phyloP scores from a whole-genome alignment of 1,140 invertebrate species.

The Hestina assimilis region DNA sequence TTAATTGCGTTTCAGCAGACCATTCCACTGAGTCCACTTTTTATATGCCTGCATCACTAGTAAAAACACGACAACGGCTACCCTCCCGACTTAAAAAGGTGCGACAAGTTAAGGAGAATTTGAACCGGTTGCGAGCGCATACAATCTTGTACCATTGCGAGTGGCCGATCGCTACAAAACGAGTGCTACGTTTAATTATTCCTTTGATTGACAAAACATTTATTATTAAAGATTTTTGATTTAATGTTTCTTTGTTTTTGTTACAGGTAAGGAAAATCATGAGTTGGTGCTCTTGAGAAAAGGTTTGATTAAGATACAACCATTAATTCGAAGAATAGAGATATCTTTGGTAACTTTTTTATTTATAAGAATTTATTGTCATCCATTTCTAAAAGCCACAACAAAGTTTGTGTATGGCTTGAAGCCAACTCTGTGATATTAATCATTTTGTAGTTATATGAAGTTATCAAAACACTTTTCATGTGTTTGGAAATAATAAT shows the following conservation, averaged over 20 bases:
- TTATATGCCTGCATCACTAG: conserved; percentile 76
- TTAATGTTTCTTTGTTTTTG: conserved; percentile 8
- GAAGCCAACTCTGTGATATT: conserved; percentile 47
- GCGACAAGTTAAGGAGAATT: conserved; percentile 46
- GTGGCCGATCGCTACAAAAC: conserved; percentile 48
- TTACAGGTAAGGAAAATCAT: conserved; percentile 26
- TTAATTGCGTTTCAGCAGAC: conserved; percentile 75
- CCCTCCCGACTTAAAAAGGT: conserved; percentile 58
- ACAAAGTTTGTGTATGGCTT: conserved; percentile 41
- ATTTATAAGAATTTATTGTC: conserved; percentile 10
- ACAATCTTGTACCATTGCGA: conserved; percentile 49
- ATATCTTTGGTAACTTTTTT: conserved; percentile 1
- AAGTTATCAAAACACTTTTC: conserved; percentile 1
- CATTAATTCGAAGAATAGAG: not conserved
- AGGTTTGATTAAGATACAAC: conserved; percentile 1
- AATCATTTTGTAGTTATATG: conserved; percentile 46
- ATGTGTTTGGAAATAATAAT: not conserved
- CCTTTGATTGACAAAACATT: too few relatives aligned
- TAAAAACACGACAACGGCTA: conserved; percentile 69
- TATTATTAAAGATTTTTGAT: too few relatives aligned
- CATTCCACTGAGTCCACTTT: conserved; percentile 73
- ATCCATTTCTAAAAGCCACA: conserved; percentile 35
- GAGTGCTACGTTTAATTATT: conserved; percentile 40
- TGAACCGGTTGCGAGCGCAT: conserved; percentile 33
- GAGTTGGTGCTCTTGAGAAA: not conserved